A percentile compares a stretch with the other conserved stretches of the same genome.
Conservation (phyloP, 1,140 invertebrate genomes). For the Neelides sp. region DNA sequence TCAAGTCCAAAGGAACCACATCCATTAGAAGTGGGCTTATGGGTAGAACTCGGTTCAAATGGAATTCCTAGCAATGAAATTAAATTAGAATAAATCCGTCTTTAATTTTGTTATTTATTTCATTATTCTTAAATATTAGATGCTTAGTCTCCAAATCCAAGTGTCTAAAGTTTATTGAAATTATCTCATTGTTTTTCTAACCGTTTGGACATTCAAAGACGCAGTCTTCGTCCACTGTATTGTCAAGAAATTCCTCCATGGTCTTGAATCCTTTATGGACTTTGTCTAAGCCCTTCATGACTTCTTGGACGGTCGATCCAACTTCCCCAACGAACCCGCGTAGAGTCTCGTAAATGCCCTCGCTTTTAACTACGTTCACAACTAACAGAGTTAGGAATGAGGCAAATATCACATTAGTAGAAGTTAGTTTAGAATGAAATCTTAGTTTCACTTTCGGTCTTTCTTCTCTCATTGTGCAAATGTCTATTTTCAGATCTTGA, state of each 20-base stretch:
- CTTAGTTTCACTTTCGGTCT: too few relatives aligned
- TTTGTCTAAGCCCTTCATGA: slow-evolving; percentile 16
- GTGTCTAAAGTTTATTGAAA: not conserved
- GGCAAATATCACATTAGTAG: too few relatives aligned
- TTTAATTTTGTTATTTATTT: not conserved
- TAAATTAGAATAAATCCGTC: too few relatives aligned
- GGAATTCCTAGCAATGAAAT: slow-evolving; percentile 43
- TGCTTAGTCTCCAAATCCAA: too few relatives aligned
- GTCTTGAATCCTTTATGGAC: slow-evolving; percentile 58
- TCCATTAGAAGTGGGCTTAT: slow-evolving; percentile 59
- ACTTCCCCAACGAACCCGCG: slow-evolving; percentile 20
- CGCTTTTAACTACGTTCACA: too few relatives aligned
- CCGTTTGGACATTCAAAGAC: slow-evolving; percentile 58
- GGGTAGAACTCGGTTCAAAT: slow-evolving; percentile 55
- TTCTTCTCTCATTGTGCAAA: too few relatives aligned
- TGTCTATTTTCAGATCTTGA: too few relatives aligned
- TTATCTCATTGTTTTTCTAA: slow-evolving; percentile 34
- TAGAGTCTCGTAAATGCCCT: slow-evolving; percentile 14
- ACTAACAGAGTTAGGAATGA: too few relatives aligned
- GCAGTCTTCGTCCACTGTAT: slow-evolving; percentile 68
- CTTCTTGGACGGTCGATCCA: slow-evolving; percentile 21
- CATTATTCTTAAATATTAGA: not conserved
- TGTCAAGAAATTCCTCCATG: slow-evolving; percentile 66
- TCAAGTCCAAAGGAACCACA: slow-evolving; percentile 58
- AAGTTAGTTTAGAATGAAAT: too few relatives aligned